Conservation (phyloP, 2,113 vertebrate species). For the Salvelinus namaycush region DNA sequence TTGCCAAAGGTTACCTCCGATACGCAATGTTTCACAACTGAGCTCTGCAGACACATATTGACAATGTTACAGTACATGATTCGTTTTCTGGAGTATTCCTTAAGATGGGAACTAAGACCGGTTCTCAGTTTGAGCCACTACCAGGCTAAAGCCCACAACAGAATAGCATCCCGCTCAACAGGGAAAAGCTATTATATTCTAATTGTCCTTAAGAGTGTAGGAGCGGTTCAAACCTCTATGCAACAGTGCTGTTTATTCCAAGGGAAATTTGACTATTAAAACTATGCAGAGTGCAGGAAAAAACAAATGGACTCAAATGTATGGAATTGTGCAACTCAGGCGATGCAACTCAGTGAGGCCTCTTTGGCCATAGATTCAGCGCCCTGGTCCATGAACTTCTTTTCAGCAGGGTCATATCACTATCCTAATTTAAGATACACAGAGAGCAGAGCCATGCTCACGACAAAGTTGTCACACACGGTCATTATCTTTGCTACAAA, state of each 20-base stretch:
- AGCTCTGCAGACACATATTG: constrained; percentile 48
- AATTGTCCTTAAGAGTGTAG: constrained; percentile 41
- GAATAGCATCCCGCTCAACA: neutral
- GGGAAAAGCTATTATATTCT: constrained; percentile 15
- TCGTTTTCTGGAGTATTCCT: constrained; percentile 41
- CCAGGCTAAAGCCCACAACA: constrained; percentile 25
- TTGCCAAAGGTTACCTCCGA: constrained; percentile 50
- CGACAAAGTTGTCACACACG: constrained; percentile 42
- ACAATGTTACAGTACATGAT: constrained; percentile 29
- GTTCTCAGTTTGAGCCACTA: constrained; percentile 65
- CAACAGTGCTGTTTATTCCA: constrained; percentile 65
- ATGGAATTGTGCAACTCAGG: constrained; percentile 71
- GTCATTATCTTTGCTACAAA: constrained; percentile 17
- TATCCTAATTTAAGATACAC: constrained; percentile 34
- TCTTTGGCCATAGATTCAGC: constrained; percentile 45
- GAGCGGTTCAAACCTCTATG: constrained; percentile 74
- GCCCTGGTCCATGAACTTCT: constrained; percentile 36
- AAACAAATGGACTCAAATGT: constrained; percentile 52
- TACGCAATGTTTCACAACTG: constrained; percentile 31
- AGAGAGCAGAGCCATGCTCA: constrained; percentile 42
- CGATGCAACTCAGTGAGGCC: constrained; percentile 64
- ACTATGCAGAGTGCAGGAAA: constrained; percentile 71
- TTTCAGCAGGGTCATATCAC: constrained; percentile 54
- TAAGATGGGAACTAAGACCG: constrained; percentile 30
- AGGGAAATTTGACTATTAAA: constrained; percentile 56